phyloP scores from a whole-genome alignment of 2,113 vertebrate genomes.

The Hoplias malabaricus region DNA sequence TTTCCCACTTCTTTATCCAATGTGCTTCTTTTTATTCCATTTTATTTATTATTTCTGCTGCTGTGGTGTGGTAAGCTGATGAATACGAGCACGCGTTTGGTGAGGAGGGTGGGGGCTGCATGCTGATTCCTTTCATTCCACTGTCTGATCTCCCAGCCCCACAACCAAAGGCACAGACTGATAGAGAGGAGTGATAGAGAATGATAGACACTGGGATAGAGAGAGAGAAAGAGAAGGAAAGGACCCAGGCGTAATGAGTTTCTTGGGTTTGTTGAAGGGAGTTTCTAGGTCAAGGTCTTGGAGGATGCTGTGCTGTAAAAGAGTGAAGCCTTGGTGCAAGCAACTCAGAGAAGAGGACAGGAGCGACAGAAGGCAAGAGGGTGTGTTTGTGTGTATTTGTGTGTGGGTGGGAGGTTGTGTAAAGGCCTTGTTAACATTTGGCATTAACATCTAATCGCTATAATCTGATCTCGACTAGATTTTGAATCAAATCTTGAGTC shows the following conservation, averaged over 20 bases:
- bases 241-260: slow-evolving; percentile 69
- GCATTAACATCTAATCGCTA: too few relatives aligned
- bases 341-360: neutral
- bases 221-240: slow-evolving; percentile 58
- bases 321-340: neutral
- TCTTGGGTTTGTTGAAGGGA: slow-evolving; percentile 62
- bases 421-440: too few relatives aligned
- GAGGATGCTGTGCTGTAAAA: neutral
- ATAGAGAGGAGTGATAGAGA: slow-evolving; percentile 57
- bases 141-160: slow-evolving; percentile 68
- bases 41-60: slow-evolving; percentile 63
- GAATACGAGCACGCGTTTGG: slow-evolving; percentile 52
- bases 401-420: neutral
- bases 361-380: neutral
- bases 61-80: slow-evolving; percentile 58
- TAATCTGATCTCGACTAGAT: too few relatives aligned
- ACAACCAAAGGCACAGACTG: slow-evolving; percentile 51
- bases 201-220: slow-evolving; percentile 57
- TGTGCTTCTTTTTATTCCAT: slow-evolving; percentile 59
- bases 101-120: slow-evolving; percentile 37
- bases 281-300: slow-evolving; percentile 72
- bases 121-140: slow-evolving; percentile 57
- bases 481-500: too few relatives aligned
- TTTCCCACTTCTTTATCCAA: slow-evolving; percentile 56
- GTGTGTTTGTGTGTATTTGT: too few relatives aligned